A percentile compares a stretch with the other conserved stretches of the same genome.
Evolutionary conservation across 2,113 vertebrate species (phyloP).

Genomic region (Eretmodus cyanostictus): DNA sequence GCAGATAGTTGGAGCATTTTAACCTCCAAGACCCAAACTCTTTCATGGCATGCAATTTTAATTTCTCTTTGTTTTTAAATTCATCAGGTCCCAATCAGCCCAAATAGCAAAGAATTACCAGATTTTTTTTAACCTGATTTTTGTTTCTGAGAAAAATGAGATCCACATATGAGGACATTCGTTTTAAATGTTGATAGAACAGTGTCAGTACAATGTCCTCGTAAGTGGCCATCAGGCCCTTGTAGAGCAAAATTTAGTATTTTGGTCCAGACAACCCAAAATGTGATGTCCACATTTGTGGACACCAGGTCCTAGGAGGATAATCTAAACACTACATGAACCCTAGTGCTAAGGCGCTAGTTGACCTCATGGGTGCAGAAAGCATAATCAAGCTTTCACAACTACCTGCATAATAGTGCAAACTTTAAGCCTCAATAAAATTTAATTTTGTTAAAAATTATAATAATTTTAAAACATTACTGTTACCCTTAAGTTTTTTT

Average conservation of each 20-base stretch:
- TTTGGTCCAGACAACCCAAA: too few relatives aligned
- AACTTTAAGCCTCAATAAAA: background rate
- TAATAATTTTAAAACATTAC: background rate
- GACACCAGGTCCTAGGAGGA: background rate
- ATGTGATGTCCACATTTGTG: too few relatives aligned
- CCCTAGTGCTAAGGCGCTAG: background rate
- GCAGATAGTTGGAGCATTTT: background rate
- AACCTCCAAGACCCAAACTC: background rate
- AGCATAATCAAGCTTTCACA: background rate
- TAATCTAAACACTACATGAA: background rate
- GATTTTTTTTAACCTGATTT: background rate
- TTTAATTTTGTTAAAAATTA: background rate
- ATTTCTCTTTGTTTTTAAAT: background rate
- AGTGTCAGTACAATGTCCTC: fast-evolving
- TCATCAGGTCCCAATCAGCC: background rate
- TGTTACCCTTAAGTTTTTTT: background rate
- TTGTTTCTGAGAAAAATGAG: background rate
- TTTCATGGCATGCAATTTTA: background rate
- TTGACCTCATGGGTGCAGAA: background rate
- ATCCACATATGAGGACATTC: background rate
- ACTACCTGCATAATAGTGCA: background rate
- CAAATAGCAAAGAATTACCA: background rate
- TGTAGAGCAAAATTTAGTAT: too few relatives aligned
- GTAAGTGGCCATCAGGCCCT: background rate
- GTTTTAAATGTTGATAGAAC: background rate